These are phyloP conservation scores for Romanogobio albipinnatus DNA, from an alignment of 2,113 vertebrate species.

Conservation along the genomic window DNA sequence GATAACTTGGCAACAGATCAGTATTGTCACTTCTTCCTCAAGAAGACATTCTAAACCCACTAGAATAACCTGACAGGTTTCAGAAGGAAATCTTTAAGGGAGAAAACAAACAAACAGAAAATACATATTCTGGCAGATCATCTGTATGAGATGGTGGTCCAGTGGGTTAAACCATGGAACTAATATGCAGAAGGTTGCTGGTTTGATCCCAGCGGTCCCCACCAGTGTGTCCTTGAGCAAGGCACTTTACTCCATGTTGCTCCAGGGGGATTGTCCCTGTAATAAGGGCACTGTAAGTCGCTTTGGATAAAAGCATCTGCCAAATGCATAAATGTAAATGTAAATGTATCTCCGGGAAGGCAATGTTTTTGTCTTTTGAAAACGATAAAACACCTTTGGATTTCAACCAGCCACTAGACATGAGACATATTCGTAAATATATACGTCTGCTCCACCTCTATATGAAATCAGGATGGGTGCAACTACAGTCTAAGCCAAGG, in stretches of 20 bases:
- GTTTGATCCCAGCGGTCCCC: no score
- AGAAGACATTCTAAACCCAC: background rate
- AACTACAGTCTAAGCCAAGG: slow-evolving; percentile 6
- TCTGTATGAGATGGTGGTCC: no score
- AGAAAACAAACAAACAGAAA: slow-evolving; percentile 21
- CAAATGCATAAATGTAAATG: no score
- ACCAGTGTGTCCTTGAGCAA: no score
- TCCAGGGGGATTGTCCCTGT: no score
- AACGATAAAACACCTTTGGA: slow-evolving; percentile 18
- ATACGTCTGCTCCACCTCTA: slow-evolving; percentile 44
- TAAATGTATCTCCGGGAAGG: slow-evolving; percentile 21
- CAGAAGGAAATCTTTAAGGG: background rate
- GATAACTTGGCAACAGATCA: slow-evolving; percentile 17
- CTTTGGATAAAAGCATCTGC: no score
- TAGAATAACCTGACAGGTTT: background rate
- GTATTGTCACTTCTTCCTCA: background rate
- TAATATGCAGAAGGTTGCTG: no score
- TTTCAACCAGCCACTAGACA: slow-evolving; percentile 4
- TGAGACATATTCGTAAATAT: slow-evolving; percentile 25
- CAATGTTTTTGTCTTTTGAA: slow-evolving; percentile 30
- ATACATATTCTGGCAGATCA: slow-evolving; percentile 6
- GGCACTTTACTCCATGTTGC: no score
- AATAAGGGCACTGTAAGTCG: no score
- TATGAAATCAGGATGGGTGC: slow-evolving; percentile 45
- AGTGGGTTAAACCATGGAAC: no score